A percentile compares a stretch with the other conserved stretches of the same genome.
Conservation (phyloP, 2,888 invertebrate genomes). For the Dorcus parallelipipedus region DNA sequence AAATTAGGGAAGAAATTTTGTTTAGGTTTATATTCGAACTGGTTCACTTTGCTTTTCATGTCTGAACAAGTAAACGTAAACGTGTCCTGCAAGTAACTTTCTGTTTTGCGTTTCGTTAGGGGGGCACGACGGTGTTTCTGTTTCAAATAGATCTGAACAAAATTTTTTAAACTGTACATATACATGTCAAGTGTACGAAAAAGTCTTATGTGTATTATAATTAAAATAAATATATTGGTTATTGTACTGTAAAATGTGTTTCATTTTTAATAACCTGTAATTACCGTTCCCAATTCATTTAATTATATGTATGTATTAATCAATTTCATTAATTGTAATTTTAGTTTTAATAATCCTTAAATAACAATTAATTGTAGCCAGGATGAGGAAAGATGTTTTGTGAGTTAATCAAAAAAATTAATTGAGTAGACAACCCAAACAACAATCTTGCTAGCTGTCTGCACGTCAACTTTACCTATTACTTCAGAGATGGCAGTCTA, state of each 20-base stretch:
- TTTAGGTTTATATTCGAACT: conserved; percentile 22
- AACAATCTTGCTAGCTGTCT: too few species aligned
- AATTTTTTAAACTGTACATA: conserved; percentile 27
- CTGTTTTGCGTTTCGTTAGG: background rate
- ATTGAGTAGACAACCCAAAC: background rate
- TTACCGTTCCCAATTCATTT: too few species aligned
- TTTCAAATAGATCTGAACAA: conserved; percentile 23
- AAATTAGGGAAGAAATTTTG: conserved; percentile 20
- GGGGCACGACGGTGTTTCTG: conserved; percentile 4
- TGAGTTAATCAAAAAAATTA: background rate
- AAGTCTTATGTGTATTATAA: conserved; percentile 33
- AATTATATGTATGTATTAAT: too few species aligned
- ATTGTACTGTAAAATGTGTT: conserved; percentile 12
- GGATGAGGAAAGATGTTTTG: too few species aligned
- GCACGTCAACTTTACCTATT: too few species aligned
- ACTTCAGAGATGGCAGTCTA: too few species aligned
- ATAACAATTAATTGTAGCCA: too few species aligned
- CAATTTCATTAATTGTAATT: too few species aligned
- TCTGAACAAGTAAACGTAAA: background rate
- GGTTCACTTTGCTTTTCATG: background rate
- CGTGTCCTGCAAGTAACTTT: background rate
- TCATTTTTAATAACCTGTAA: background rate
- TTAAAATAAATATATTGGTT: conserved; percentile 25
- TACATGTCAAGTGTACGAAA: conserved; percentile 28
- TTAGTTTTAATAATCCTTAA: too few species aligned